Base-by-base conservation (phyloP, 2,113 vertebrate species). In the Hepsetus odoe region DNA sequence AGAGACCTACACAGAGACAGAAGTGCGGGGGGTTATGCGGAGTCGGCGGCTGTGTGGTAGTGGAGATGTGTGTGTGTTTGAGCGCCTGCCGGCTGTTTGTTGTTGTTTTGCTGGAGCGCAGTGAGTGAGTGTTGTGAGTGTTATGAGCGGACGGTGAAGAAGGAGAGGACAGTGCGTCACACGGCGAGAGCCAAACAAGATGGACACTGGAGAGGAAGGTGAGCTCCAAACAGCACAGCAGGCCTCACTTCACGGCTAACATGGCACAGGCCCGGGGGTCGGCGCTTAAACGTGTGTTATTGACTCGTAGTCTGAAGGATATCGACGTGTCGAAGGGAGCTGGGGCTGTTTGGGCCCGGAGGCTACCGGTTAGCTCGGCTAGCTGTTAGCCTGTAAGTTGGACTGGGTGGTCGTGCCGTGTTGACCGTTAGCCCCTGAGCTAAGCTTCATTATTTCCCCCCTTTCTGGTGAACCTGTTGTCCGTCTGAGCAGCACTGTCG, bases 161-260 rank as follows among this genome's bases (percentile, higher is more conserved):
- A 66, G 78, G 72, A 76, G 62, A 66, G 70, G 78, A 82, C 83
- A 79, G 83, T 83, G 79, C 83, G 83, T 83, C 83, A 85, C 83
- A 85, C 81, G 49, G 59, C 42, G 40, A 62, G 56, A 28, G n/a
- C n/a, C n/a, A n/a, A 72, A 56, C 82, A 85, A 85, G 80, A 87
- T 87, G 86, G 86, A 87, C 80, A 84, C 84, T 75, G 84, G 56
- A 30, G 86, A 87, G 61, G 86, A 87, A 85, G 85, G 85, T 87
- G 82, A 72, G 56, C 22, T 64, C 13, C 28, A 18, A 40, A 55
- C 7, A 30, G 13, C 12, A 4, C 13, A 53, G 28, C 46, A 66
- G 20, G 24, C 62, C 53, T 65, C 35, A 49, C 26, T 10, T 9
- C 2, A 9, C 20, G 44, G 46, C 26, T 56, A 51, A 46, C 20